phyloP scores from a whole-genome alignment of 2,113 vertebrate species.

The Charina bottae region DNA sequence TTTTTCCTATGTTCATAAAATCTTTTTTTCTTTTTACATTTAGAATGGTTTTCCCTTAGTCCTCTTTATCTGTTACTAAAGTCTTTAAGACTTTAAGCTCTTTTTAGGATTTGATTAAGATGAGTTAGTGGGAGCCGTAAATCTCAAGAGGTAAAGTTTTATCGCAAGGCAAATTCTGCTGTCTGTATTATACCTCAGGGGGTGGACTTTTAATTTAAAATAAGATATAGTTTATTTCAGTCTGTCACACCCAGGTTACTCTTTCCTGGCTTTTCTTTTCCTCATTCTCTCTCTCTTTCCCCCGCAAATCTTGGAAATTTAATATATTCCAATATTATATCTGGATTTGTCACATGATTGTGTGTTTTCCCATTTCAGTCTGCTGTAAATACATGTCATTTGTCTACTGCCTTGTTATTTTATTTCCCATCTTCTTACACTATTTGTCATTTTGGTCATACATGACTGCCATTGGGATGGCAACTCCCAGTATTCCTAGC shows the following conservation, averaged over 20 bases:
- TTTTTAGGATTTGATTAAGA: background rate
- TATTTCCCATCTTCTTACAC: background rate
- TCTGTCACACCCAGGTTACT: background rate
- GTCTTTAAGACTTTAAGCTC: background rate
- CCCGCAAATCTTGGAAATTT: background rate
- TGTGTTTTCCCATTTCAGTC: background rate
- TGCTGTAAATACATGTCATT: background rate
- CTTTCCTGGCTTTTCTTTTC: background rate
- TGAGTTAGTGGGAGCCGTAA: background rate
- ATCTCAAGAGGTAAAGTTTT: background rate
- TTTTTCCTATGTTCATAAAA: background rate
- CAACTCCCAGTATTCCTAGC: background rate
- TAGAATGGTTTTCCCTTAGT: background rate
- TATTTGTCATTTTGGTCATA: background rate
- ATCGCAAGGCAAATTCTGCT: background rate
- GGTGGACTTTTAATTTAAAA: background rate
- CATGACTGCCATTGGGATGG: background rate
- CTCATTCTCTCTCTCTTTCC: background rate
- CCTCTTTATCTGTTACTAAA: background rate
- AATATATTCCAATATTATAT: background rate
- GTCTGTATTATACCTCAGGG: background rate
- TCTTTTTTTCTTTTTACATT: background rate
- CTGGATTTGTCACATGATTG: background rate
- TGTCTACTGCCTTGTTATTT: background rate
- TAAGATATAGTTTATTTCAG: background rate